phyloP scores from a whole-genome alignment of 2,113 vertebrate species.

The Dendrocopos noguchii region DNA sequence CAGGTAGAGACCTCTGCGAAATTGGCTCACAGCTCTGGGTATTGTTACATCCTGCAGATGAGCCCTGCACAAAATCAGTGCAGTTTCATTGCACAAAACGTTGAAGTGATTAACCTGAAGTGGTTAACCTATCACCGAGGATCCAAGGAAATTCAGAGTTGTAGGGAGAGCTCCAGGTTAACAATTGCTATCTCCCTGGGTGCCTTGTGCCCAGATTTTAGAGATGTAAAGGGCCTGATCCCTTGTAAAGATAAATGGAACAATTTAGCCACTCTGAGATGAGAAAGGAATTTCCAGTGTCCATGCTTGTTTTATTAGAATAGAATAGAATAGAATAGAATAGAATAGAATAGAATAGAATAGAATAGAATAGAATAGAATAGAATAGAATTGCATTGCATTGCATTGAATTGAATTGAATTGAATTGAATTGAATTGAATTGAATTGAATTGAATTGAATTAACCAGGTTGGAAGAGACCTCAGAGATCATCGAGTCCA shows the following conservation, averaged over 20 bases:
- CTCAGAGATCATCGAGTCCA: too few species aligned
- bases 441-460: too few species aligned
- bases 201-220: neutral
- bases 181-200: neutral
- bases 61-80: conserved; percentile 6
- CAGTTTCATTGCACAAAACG: neutral
- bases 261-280: neutral
- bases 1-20: conserved; percentile 45
- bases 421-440: too few species aligned
- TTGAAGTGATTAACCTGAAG: conserved; percentile 36
- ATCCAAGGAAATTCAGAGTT: conserved; percentile 1
- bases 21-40: conserved; percentile 26
- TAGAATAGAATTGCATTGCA: too few species aligned
- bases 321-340: too few species aligned
- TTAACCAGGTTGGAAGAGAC: too few species aligned
- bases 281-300: neutral
- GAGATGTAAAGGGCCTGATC: neutral
- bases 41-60: neutral
- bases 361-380: too few species aligned
- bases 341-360: too few species aligned
- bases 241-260: neutral
- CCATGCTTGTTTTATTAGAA: neutral
- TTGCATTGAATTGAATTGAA: too few species aligned
- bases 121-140: conserved; percentile 18
- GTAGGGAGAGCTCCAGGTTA: neutral